Evolutionary conservation across 2,797 vertebrate genomes (phyloP).

Genomic region (Xenentodon cancila): DNA sequence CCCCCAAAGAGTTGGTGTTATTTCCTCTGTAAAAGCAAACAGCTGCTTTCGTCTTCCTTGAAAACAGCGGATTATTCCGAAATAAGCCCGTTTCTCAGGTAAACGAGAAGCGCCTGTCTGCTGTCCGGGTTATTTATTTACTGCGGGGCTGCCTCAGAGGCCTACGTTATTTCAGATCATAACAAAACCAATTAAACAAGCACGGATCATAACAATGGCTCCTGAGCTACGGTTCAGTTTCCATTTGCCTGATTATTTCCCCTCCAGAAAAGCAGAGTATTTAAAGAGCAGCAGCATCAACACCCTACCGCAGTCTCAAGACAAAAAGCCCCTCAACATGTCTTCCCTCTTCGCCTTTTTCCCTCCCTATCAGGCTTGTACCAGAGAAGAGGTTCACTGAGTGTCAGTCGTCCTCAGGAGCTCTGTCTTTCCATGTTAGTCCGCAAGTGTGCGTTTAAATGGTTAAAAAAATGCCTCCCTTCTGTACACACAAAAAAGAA

Average conservation of each 20-base stretch:
- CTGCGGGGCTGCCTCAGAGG: slow-evolving; percentile 64
- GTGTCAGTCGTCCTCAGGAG: slow-evolving; percentile 74
- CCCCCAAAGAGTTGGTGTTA: slow-evolving; percentile 45
- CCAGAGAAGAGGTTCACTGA: slow-evolving; percentile 68
- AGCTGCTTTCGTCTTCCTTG: not conserved
- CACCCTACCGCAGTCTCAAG: slow-evolving; percentile 73
- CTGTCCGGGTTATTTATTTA: slow-evolving; percentile 59
- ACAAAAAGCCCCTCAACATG: slow-evolving; percentile 74
- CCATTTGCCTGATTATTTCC: slow-evolving; percentile 27
- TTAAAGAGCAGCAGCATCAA: slow-evolving; percentile 52
- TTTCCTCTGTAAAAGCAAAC: slow-evolving; percentile 7
- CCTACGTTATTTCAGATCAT: slow-evolving; percentile 62
- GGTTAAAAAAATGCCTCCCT: slow-evolving; percentile 18
- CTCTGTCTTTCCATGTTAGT: slow-evolving; percentile 71
- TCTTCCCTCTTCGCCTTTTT: slow-evolving; percentile 72
- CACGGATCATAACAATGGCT: slow-evolving; percentile 54
- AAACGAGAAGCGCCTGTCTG: slow-evolving; percentile 39
- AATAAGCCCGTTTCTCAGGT: slow-evolving; percentile 38
- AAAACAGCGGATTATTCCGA: slow-evolving; percentile 20
- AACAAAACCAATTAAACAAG: slow-evolving; percentile 70
- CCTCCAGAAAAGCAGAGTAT: slow-evolving; percentile 42
- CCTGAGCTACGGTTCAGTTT: slow-evolving; percentile 42
- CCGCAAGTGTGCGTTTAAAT: slow-evolving; percentile 63
- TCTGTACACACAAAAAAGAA: too few species aligned
- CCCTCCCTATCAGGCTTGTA: slow-evolving; percentile 51